These are phyloP conservation scores for Callinectes sapidus DNA, from an alignment of 2,888 invertebrate genomes.

Conservation along the genomic window DNA sequence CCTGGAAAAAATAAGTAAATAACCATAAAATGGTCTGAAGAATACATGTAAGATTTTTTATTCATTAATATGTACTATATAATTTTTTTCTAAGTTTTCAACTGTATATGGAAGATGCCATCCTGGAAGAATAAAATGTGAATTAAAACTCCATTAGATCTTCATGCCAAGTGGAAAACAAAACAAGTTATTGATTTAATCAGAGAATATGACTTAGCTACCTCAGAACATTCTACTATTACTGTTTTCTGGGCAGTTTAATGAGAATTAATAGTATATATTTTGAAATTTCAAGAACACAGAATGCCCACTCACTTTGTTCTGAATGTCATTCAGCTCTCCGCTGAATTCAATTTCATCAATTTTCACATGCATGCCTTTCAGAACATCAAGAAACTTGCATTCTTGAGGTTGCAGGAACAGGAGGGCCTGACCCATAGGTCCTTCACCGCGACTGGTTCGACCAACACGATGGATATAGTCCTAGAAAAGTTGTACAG, in stretches of 20 bases:
- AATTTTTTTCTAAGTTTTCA: background rate
- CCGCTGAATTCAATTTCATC: slow-evolving; percentile 52
- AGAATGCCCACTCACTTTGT: slow-evolving; percentile 41
- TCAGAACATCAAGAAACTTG: slow-evolving; percentile 49
- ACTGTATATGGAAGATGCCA: background rate
- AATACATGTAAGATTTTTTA: background rate
- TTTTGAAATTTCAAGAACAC: background rate
- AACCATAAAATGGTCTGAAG: background rate
- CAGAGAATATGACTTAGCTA: too few relatives aligned
- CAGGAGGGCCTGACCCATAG: slow-evolving; percentile 50
- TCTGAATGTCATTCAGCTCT: slow-evolving; percentile 45
- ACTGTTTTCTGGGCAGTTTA: background rate
- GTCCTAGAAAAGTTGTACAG: slow-evolving; percentile 33
- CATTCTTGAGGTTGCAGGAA: slow-evolving; percentile 59
- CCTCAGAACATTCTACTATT: background rate
- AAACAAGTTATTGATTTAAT: too few relatives aligned
- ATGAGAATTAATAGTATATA: background rate
- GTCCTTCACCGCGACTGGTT: slow-evolving; percentile 61
- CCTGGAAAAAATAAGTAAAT: slow-evolving; percentile 38
- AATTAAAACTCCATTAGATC: too few relatives aligned
- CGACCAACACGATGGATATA: slow-evolving; percentile 67
- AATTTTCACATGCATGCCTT: slow-evolving; percentile 53
- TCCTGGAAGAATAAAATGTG: background rate
- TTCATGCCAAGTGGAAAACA: too few relatives aligned
- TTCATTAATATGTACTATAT: too few relatives aligned